Percentiles rank a stretch among this genome's conserved stretches.
Evolutionary conservation across 2,797 vertebrate genomes (phyloP).

Genomic region (Phrynocephalus forsythii): DNA sequence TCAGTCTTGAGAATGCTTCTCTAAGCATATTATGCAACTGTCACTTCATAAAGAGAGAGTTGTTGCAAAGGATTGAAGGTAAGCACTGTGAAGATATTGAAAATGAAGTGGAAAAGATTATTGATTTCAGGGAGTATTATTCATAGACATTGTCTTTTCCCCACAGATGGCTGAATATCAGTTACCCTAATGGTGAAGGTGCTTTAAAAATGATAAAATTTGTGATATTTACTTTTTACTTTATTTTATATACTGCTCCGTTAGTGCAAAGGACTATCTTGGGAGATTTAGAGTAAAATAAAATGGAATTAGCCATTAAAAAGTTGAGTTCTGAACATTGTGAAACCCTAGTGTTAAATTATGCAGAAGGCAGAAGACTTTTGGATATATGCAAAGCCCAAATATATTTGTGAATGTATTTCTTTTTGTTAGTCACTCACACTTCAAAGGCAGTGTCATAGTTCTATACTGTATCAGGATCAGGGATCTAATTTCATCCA

Average conservation of each 20-base stretch:
- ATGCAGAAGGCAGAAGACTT: slow-evolving; percentile 22
- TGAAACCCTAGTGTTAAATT: slow-evolving; percentile 15
- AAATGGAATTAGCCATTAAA: too few species aligned
- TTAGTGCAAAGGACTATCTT: too few species aligned
- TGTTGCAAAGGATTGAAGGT: slow-evolving; percentile 12
- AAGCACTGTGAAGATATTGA: background rate
- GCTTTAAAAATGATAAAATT: slow-evolving; percentile 35
- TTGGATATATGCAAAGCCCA: background rate
- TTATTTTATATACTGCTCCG: too few species aligned
- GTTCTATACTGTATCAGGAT: slow-evolving; percentile 28
- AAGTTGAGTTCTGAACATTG: slow-evolving; percentile 19
- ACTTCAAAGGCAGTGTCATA: slow-evolving; percentile 28
- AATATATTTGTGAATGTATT: background rate
- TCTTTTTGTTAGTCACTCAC: slow-evolving; percentile 10
- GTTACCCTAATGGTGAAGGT: slow-evolving; percentile 4
- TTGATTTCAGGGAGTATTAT: slow-evolving; percentile 23
- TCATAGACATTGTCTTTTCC: slow-evolving; percentile 2
- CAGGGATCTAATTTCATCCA: background rate
- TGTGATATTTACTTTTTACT: background rate
- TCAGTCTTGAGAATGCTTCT: slow-evolving; percentile 44
- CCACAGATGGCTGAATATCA: background rate
- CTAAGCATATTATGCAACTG: slow-evolving; percentile 17
- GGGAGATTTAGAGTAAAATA: too few species aligned
- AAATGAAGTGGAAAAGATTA: slow-evolving; percentile 32
- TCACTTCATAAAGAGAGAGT: slow-evolving; percentile 26